Percentiles rank a stretch among this genome's conserved stretches.
Conservation (phyloP, 1,140 invertebrate genomes). For the Ceratosolen fusciceps region DNA sequence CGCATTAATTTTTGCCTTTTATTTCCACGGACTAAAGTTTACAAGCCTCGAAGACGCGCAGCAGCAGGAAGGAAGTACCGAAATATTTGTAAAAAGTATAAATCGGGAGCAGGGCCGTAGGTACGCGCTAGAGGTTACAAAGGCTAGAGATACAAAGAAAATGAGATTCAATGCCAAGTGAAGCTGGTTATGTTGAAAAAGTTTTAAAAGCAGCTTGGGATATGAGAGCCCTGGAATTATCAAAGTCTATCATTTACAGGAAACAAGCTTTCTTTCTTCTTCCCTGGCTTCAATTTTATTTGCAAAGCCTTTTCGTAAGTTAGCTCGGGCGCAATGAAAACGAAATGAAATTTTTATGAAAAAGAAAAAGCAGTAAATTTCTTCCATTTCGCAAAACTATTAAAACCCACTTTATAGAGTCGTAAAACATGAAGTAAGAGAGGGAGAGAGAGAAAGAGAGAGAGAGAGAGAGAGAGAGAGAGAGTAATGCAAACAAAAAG, state of each 20-base stretch:
- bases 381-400: not conserved
- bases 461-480: constrained; percentile 1
- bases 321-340: not conserved
- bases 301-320: constrained; percentile 1
- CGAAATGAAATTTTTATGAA: constrained; percentile 25
- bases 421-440: constrained; percentile 30
- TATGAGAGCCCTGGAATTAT: not conserved
- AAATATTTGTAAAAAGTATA: too few relatives aligned
- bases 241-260: not conserved
- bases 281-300: constrained; percentile 15
- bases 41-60: too few relatives aligned
- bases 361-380: constrained; percentile 22
- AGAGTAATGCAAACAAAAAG: constrained; percentile 22
- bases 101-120: too few relatives aligned
- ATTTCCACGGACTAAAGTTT: too few relatives aligned
- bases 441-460: constrained; percentile 3
- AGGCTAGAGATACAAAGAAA: too few relatives aligned
- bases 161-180: too few relatives aligned
- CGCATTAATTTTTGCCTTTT: too few relatives aligned
- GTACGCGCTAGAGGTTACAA: too few relatives aligned
- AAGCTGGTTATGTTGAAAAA: constrained; percentile 25
- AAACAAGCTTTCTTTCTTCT: not conserved
- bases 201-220: not conserved
- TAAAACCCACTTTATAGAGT: constrained; percentile 25
- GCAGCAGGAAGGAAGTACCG: too few relatives aligned